Conservation (phyloP, 2,113 vertebrate species). For the Notarius lentiginosus region DNA sequence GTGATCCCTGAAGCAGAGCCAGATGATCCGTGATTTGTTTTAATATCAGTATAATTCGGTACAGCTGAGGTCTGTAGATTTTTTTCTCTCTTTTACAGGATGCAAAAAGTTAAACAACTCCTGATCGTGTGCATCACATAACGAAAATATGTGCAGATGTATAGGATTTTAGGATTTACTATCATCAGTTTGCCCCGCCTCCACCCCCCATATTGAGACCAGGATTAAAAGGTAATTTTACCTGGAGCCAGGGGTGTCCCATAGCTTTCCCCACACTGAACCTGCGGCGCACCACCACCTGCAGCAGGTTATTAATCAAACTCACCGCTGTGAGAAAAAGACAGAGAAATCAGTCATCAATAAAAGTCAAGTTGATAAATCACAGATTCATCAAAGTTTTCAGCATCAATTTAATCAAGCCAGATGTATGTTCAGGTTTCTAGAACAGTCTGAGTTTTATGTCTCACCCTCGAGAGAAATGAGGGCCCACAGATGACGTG, state of each 20-base stretch:
- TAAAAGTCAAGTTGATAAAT: background rate
- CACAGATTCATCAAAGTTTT: background rate
- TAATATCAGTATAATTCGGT: background rate
- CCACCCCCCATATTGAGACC: background rate
- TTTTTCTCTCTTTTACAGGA: background rate
- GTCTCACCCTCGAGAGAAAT: slow-evolving; percentile 67
- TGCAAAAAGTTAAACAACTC: background rate
- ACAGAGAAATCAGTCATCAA: background rate
- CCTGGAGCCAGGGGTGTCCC: slow-evolving; percentile 76
- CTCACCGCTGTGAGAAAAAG: slow-evolving; percentile 64
- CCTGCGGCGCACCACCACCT: slow-evolving; percentile 69
- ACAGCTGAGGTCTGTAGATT: background rate
- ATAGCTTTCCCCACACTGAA: slow-evolving; percentile 74
- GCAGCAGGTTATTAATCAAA: slow-evolving; percentile 78
- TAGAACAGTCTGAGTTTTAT: background rate
- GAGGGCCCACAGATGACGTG: slow-evolving; percentile 66
- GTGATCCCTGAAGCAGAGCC: background rate
- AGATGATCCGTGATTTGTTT: background rate
- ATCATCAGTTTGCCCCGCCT: background rate
- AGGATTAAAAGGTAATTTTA: background rate
- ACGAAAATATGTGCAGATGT: background rate
- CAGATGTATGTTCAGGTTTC: background rate
- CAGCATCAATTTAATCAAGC: too few species aligned
- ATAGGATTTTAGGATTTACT: background rate
- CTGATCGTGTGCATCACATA: background rate